Percentiles rank a stretch among this genome's conserved stretches.
phyloP scores from a whole-genome alignment of 2,113 vertebrate species.

The Sinocyclocheilus anshuiensis region DNA sequence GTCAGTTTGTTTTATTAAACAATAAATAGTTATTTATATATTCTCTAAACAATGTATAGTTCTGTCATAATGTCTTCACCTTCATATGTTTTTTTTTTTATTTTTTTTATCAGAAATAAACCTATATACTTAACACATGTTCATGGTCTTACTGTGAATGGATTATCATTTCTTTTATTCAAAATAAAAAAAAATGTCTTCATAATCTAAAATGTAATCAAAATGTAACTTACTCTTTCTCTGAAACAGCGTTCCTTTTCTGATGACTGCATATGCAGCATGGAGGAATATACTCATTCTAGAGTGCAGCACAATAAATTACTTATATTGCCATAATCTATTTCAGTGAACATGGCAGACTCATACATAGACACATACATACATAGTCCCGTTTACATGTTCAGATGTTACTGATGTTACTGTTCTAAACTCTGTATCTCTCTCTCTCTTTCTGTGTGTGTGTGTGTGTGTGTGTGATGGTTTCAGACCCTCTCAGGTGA shows the following conservation, averaged over 20 bases:
- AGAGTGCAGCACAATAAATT: not conserved
- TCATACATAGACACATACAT: not conserved
- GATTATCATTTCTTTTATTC: not conserved
- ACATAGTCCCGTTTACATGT: not conserved
- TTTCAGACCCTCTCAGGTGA: slow-evolving; percentile 86
- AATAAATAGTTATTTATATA: too few species aligned
- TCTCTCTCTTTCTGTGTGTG: not conserved
- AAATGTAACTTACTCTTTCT: not conserved
- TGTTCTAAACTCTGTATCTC: not conserved
- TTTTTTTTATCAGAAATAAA: too few species aligned
- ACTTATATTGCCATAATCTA: not conserved
- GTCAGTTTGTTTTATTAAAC: too few species aligned
- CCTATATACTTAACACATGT: not conserved
- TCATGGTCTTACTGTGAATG: not conserved
- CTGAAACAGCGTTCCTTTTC: too few species aligned
- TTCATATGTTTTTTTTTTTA: too few species aligned
- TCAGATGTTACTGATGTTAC: not conserved
- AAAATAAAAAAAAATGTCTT: not conserved
- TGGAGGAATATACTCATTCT: not conserved
- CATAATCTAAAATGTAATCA: not conserved
- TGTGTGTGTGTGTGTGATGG: not conserved
- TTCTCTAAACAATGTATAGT: too few species aligned
- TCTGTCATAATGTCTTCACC: too few species aligned
- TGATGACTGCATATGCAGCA: too few species aligned
- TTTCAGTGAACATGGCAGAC: not conserved